Evolutionary conservation across 53 echinoderm and acorn worm species (phyloP), one percentile per base, ranked within the genome.

Genomic region (Apostichopus leukothele): DNA sequence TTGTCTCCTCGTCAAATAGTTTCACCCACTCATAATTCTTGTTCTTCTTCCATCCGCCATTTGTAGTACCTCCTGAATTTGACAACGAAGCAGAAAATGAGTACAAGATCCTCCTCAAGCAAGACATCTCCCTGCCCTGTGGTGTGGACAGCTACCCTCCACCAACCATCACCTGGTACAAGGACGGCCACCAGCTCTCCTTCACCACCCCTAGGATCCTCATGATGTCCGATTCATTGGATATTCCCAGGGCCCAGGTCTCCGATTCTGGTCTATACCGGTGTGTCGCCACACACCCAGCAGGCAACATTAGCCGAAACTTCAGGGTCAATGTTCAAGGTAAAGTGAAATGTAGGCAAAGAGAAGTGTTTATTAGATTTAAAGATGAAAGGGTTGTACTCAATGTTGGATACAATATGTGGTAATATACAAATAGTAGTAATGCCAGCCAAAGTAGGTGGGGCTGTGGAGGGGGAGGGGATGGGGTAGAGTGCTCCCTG

Each of bases 111-210:
- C 88, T 86, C 53, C 89, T 90, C 51, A 94, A 92, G 86, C 87
- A 93, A 14, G 86, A 92, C 19, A 83, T 97, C 75, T 93, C 92
- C 57, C 88, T 97, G 1, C 91, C 94, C 53, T 97, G 97, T 71
- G 95, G 90, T 53, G 95, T 97, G 51, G 67, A 89, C 71, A 94
- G 95, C 78, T 94, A 89, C 91, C 97, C 97, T 1, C 97, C 95
- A 16, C 97, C 97, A 1, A 90, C 74, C 74, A 94, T 92, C 71
- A 97, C 92, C 77, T 97, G 97, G 97, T 90, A 73, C 21, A 97
- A 97, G 83, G 91, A 99, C 60, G 94, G 92, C 5, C 53, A 79
- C 12, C 84, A 88, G 19, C 76, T 99, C 16, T 88, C 90, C 77
- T 86, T 80, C 73, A 93, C 91, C 78, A 89, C 76, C 57, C 67